Conservation (phyloP, 2,113 vertebrate genomes). For the Grammomys surdaster region DNA sequence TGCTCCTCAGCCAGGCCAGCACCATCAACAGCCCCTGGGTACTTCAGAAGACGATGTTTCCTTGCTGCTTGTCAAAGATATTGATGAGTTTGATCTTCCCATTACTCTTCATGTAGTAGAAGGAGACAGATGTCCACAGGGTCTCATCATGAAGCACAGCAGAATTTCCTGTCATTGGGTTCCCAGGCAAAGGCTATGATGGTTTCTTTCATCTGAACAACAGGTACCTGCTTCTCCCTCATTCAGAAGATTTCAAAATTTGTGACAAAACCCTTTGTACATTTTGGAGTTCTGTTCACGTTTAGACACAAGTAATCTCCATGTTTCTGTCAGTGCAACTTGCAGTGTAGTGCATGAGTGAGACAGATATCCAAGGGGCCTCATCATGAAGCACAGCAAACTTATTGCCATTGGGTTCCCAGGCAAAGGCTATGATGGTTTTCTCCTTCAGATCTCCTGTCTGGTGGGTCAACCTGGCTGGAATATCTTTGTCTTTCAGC, state of each 20-base stretch:
- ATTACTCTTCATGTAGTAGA: constrained; percentile 98
- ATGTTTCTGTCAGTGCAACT: constrained; percentile 98
- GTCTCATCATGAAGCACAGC: constrained; percentile 97
- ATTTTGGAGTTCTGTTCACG: constrained; percentile 97
- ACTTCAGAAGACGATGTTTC: constrained; percentile 99
- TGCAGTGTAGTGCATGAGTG: constrained; percentile 93
- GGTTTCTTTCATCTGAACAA: constrained; percentile 99
- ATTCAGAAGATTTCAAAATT: constrained; percentile 99
- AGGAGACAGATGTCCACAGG: constrained; percentile 95
- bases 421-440: constrained; percentile 66
- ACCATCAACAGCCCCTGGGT: constrained; percentile 98
- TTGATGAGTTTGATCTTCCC: constrained; percentile 98
- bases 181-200: constrained; percentile 99
- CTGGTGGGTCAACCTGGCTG: constrained; percentile 97
- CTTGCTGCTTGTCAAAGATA: constrained; percentile 98
- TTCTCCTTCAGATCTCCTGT: constrained; percentile 97
- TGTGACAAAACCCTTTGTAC: constrained; percentile 98
- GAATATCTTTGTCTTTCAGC: constrained; percentile 99
- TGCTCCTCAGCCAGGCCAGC: constrained; percentile 96
- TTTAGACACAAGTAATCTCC: constrained; percentile 99
- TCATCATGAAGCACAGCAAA: too few species aligned
- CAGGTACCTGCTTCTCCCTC: constrained; percentile 99
- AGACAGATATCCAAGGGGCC: too few species aligned
- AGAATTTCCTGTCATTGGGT: constrained; percentile 97
- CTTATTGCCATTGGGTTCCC: too few species aligned